phyloP scores from a whole-genome alignment of 2,113 vertebrate genomes.

The Hippopotamus amphibius region DNA sequence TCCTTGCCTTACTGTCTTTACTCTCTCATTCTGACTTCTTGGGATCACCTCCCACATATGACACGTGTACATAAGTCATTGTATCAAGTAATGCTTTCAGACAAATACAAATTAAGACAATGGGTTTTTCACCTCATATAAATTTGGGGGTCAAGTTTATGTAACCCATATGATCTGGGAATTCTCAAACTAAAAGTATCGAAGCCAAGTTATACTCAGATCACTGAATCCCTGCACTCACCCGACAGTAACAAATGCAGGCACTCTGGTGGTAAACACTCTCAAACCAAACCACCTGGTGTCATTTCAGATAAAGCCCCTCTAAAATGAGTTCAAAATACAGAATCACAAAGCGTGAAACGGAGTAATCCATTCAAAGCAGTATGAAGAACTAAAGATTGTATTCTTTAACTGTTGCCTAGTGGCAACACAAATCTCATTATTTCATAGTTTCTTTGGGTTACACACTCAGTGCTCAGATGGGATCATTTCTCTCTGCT shows the following conservation, averaged over 20 bases:
- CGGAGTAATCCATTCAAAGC: background rate
- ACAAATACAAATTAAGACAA: background rate
- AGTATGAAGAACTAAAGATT: background rate
- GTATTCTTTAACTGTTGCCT: background rate
- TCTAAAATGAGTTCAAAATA: background rate
- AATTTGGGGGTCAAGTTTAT: background rate
- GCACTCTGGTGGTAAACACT: background rate
- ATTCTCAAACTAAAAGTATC: background rate
- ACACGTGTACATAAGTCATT: background rate
- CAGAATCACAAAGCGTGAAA: background rate
- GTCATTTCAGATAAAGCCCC: background rate
- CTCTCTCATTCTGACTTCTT: background rate
- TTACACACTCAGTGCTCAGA: background rate
- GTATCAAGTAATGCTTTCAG: background rate
- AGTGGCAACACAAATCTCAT: background rate
- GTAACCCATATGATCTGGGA: background rate
- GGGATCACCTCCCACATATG: background rate
- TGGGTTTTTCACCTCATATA: background rate
- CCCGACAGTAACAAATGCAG: background rate
- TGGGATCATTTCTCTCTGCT: background rate
- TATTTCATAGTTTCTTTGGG: background rate
- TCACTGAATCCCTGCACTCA: background rate
- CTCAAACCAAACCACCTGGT: background rate
- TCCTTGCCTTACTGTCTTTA: background rate
- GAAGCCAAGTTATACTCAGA: background rate